Percentiles rank a stretch among this genome's conserved stretches.
phyloP scores from a whole-genome alignment of 2,888 invertebrate species.

The Drosophila anomalata region DNA sequence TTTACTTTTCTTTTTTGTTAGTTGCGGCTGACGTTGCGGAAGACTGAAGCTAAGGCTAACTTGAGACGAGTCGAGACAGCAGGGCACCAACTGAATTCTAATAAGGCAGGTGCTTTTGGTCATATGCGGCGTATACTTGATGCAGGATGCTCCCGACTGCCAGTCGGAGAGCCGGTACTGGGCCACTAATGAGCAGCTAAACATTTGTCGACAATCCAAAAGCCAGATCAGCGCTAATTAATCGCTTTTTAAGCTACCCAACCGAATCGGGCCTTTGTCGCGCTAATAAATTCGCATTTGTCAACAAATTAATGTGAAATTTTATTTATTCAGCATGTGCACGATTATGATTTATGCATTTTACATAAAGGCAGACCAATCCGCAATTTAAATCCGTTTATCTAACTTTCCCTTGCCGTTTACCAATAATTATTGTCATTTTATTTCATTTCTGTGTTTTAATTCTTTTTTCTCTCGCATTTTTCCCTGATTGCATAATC shows the following conservation, averaged over 20 bases:
- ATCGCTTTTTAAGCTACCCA: conserved; percentile 64
- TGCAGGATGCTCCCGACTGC: conserved; percentile 8
- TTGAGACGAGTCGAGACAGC: conserved; percentile 57
- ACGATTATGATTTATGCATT: conserved; percentile 66
- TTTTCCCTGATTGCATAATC: conserved; percentile 48
- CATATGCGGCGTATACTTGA: conserved; percentile 61
- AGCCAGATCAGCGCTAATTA: conserved; percentile 63
- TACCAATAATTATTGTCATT: conserved; percentile 45
- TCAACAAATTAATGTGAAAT: conserved; percentile 73
- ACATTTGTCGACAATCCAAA: conserved; percentile 66
- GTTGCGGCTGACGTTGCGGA: conserved; percentile 40
- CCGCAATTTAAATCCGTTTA: conserved; percentile 63
- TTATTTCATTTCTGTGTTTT: conserved; percentile 33
- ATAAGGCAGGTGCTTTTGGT: conserved; percentile 66
- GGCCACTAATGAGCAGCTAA: conserved; percentile 68
- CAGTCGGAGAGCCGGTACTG: neutral
- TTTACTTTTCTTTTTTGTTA: conserved; percentile 11
- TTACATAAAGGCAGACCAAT: conserved; percentile 20
- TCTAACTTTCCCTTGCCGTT: conserved; percentile 47
- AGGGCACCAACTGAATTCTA: conserved; percentile 64
- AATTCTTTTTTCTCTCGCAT: conserved; percentile 9
- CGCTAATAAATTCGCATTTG: conserved; percentile 67
- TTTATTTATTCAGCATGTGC: conserved; percentile 62
- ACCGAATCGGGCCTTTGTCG: conserved; percentile 41
- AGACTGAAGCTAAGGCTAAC: conserved; percentile 47